These are phyloP conservation scores for Drosophila helvetica DNA, from an alignment of 2,888 invertebrate genomes.

Conservation along the genomic window DNA sequence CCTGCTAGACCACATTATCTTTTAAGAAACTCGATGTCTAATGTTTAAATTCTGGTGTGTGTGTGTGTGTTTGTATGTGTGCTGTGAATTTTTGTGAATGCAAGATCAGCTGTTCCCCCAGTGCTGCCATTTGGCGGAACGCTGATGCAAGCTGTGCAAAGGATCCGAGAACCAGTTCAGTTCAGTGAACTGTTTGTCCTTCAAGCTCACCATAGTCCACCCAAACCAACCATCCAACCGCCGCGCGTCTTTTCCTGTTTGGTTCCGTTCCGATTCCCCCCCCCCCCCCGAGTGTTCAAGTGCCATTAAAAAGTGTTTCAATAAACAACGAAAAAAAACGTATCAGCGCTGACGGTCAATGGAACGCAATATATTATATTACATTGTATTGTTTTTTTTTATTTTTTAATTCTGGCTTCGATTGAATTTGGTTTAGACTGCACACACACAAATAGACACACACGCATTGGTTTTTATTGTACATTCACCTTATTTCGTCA, in stretches of 20 bases:
- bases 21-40: slow-evolving; percentile 14
- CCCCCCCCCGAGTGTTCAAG: slow-evolving; percentile 22
- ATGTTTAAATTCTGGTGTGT: slow-evolving; percentile 13
- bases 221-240: neutral
- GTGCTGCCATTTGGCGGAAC: slow-evolving; percentile 10
- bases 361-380: slow-evolving; percentile 66
- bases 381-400: slow-evolving; percentile 21
- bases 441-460: slow-evolving; percentile 19
- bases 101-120: slow-evolving; percentile 30
- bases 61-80: slow-evolving; percentile 14
- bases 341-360: slow-evolving; percentile 67
- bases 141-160: no score
- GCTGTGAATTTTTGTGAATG: neutral
- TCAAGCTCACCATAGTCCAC: slow-evolving; percentile 20
- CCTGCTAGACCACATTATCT: slow-evolving; percentile 42
- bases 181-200: slow-evolving; percentile 5
- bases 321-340: slow-evolving; percentile 30
- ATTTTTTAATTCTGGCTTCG: slow-evolving; percentile 12
- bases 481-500: slow-evolving; percentile 52
- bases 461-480: slow-evolving; percentile 45
- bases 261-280: slow-evolving; percentile 9
- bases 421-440: slow-evolving; percentile 23
- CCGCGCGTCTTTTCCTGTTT: slow-evolving; percentile 35
- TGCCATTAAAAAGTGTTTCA: slow-evolving; percentile 27
- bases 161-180: neutral